Conservation (phyloP, 2,113 vertebrate genomes). For the Leptosomus discolor region DNA sequence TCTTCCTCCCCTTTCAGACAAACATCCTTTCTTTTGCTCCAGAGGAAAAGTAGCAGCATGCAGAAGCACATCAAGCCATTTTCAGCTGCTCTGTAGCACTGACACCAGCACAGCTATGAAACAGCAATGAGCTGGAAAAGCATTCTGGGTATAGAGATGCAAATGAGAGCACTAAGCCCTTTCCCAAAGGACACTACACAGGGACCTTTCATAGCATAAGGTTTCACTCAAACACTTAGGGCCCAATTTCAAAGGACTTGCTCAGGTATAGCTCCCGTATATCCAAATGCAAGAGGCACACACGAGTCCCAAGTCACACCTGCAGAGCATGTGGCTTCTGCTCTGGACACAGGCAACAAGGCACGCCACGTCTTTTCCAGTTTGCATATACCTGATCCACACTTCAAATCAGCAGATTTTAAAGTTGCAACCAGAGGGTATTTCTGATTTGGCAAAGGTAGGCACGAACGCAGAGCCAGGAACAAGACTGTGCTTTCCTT, state of each 20-base stretch:
- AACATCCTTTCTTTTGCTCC: constrained; percentile 23
- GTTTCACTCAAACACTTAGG: not conserved
- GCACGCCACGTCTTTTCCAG: accelerated
- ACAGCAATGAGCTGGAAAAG: constrained; percentile 65
- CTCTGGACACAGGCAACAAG: not conserved
- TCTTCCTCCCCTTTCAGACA: not conserved
- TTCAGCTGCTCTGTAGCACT: constrained; percentile 57
- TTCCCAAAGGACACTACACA: constrained; percentile 48
- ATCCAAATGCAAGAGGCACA: not conserved
- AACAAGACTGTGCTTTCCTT: not conserved
- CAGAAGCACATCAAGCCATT: constrained; percentile 54
- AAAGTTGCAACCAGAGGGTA: not conserved
- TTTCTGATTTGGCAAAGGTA: not conserved
- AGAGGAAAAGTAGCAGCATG: constrained; percentile 24
- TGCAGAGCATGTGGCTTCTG: not conserved
- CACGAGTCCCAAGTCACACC: not conserved
- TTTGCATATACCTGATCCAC: not conserved
- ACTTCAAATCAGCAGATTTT: not conserved
- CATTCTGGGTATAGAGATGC: constrained; percentile 69
- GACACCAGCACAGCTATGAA: constrained; percentile 48
- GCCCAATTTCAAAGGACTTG: not conserved
- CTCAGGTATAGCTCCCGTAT: not conserved
- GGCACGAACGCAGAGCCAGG: not conserved
- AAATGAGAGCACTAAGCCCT: constrained; percentile 61
- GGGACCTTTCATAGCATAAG: constrained; percentile 40